These are phyloP conservation scores for Tapera naevia DNA, from an alignment of 2,797 vertebrate genomes.

Conservation along the genomic window DNA sequence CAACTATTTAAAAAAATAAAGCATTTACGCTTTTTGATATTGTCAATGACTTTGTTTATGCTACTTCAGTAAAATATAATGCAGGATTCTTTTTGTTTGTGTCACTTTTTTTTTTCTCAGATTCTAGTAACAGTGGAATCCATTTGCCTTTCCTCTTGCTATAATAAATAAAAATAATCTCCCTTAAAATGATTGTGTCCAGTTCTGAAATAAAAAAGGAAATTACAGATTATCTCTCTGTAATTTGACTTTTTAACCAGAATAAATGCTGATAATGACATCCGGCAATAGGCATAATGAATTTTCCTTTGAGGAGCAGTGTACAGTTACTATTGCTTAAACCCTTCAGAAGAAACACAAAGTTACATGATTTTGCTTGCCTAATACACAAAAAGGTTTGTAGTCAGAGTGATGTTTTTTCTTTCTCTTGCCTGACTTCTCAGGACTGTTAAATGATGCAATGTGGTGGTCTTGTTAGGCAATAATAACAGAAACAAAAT, in stretches of 20 bases:
- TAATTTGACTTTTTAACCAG: background rate
- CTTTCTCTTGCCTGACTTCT: constrained; percentile 8
- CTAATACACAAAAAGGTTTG: constrained; percentile 19
- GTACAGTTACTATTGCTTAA: constrained; percentile 55
- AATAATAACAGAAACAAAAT: constrained; percentile 36
- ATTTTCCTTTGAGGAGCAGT: constrained; percentile 14
- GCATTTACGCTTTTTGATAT: background rate
- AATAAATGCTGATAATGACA: background rate
- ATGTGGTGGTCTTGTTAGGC: constrained; percentile 28
- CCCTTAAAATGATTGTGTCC: background rate
- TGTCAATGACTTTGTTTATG: background rate
- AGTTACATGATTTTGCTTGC: constrained; percentile 45
- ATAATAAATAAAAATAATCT: background rate
- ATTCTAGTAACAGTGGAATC: background rate
- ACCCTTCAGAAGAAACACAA: background rate
- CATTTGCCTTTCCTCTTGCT: background rate
- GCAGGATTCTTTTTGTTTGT: background rate
- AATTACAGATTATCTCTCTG: background rate
- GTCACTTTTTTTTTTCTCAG: background rate
- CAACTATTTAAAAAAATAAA: background rate
- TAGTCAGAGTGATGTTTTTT: background rate
- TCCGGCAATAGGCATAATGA: background rate
- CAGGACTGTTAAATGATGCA: constrained; percentile 38
- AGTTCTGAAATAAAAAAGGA: background rate
- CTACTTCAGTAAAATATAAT: background rate